phyloP scores from a whole-genome alignment of 2,797 vertebrate genomes.

The Microctenopoma lineatum region DNA sequence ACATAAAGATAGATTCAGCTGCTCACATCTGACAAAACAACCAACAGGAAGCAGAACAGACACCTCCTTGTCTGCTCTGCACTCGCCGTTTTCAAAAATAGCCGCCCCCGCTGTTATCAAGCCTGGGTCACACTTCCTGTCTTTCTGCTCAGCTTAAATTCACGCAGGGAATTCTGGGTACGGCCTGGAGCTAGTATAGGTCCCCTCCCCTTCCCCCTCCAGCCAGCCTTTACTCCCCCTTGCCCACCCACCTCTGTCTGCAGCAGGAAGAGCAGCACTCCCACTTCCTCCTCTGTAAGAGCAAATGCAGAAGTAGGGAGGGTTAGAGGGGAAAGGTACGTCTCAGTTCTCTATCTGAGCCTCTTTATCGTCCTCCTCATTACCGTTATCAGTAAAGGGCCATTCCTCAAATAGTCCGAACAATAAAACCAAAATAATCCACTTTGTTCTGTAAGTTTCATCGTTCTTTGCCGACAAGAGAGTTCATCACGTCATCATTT shows the following conservation, averaged over 20 bases:
- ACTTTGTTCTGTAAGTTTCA: background rate
- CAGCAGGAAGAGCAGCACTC: constrained; percentile 71
- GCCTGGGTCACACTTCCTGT: constrained; percentile 74
- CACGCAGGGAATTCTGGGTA: constrained; percentile 56
- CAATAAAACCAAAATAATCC: too few relatives aligned
- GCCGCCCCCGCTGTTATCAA: constrained; percentile 69
- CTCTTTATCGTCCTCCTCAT: constrained; percentile 13
- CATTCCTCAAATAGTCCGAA: background rate
- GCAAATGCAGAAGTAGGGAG: constrained; percentile 74
- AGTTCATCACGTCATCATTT: too few relatives aligned
- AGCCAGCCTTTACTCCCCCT: background rate
- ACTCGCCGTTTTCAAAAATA: constrained; percentile 61
- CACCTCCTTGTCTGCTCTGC: constrained; percentile 65
- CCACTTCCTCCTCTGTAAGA: constrained; percentile 70
- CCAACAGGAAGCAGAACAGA: constrained; percentile 72
- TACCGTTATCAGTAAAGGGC: constrained; percentile 4
- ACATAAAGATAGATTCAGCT: constrained; percentile 70
- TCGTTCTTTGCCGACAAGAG: background rate
- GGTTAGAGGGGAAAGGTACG: constrained; percentile 20
- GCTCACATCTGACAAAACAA: constrained; percentile 76
- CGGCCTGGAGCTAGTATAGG: background rate
- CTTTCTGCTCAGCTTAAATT: constrained; percentile 55
- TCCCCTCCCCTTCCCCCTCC: background rate
- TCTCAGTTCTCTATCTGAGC: constrained; percentile 61
- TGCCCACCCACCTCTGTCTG: constrained; percentile 5